Evolutionary conservation across 2,113 vertebrate species (phyloP).

Genomic region (Oplegnathus fasciatus): DNA sequence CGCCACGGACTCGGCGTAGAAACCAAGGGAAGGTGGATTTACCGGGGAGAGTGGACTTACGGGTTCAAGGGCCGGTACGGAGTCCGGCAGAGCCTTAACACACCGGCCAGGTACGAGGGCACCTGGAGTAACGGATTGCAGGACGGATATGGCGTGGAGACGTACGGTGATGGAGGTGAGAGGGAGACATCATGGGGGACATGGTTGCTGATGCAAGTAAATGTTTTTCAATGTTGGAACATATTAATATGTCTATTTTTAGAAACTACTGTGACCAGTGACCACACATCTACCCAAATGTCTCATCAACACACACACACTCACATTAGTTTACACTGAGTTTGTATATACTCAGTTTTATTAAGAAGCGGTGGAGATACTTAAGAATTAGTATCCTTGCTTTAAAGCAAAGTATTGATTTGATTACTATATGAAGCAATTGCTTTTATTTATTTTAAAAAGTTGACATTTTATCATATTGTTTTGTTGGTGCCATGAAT

Average conservation of each 20-base stretch:
- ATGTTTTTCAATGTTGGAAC: not conserved
- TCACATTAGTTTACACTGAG: too few relatives aligned
- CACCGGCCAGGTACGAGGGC: slow-evolving; percentile 94
- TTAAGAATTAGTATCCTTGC: too few relatives aligned
- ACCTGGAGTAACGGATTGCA: slow-evolving; percentile 97
- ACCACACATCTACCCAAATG: not conserved
- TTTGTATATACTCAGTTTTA: too few relatives aligned
- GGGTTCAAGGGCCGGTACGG: slow-evolving; percentile 97
- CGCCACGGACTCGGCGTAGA: slow-evolving; percentile 95
- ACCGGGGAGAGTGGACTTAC: slow-evolving; percentile 95
- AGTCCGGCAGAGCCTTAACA: slow-evolving; percentile 92
- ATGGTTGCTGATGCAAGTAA: not conserved
- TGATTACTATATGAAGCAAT: not conserved
- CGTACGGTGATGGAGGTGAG: slow-evolving; percentile 95
- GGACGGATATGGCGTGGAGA: slow-evolving; percentile 96
- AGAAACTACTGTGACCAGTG: not conserved
- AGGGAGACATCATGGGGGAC: not conserved
- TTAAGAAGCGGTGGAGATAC: too few relatives aligned
- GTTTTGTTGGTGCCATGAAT: not conserved
- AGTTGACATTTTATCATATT: not conserved
- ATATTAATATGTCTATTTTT: not conserved
- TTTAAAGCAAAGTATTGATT: not conserved
- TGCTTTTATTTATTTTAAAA: not conserved
- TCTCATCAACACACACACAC: not conserved
- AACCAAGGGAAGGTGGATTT: slow-evolving; percentile 94